Conservation (phyloP, 2,113 vertebrate genomes). For the Ophiodon elongatus region DNA sequence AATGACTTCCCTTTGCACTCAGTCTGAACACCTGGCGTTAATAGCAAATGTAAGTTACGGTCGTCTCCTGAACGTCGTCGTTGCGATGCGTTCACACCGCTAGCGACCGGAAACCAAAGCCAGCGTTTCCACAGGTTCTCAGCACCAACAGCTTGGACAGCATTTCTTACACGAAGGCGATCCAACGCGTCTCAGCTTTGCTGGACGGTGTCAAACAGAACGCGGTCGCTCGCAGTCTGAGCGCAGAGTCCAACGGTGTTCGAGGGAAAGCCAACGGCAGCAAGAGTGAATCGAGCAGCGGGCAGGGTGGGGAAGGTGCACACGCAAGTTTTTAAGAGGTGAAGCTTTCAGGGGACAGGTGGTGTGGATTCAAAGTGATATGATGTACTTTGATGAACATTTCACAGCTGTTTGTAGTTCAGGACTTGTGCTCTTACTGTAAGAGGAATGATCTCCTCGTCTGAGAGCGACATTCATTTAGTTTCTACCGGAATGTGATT, state of each 20-base stretch:
- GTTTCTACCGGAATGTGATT: neutral
- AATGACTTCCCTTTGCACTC: neutral
- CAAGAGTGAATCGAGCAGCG: neutral
- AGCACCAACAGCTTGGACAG: no score
- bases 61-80: neutral
- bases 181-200: neutral
- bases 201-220: neutral
- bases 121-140: no score
- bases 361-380: constrained; percentile 10
- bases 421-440: no score
- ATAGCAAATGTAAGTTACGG: neutral
- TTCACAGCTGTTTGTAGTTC: neutral
- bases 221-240: neutral
- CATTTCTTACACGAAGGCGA: neutral
- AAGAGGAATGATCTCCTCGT: no score
- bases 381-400: neutral
- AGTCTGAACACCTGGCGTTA: constrained; percentile 12
- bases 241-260: neutral
- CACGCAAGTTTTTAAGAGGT: constrained; percentile 14
- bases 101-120: neutral
- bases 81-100: neutral
- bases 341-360: constrained; percentile 15
- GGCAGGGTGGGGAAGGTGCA: constrained; percentile 39
- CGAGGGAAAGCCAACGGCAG: constrained; percentile 5
- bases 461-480: no score